phyloP scores from a whole-genome alignment of 1,140 invertebrate genomes.

The Zaprionus nigranus region DNA sequence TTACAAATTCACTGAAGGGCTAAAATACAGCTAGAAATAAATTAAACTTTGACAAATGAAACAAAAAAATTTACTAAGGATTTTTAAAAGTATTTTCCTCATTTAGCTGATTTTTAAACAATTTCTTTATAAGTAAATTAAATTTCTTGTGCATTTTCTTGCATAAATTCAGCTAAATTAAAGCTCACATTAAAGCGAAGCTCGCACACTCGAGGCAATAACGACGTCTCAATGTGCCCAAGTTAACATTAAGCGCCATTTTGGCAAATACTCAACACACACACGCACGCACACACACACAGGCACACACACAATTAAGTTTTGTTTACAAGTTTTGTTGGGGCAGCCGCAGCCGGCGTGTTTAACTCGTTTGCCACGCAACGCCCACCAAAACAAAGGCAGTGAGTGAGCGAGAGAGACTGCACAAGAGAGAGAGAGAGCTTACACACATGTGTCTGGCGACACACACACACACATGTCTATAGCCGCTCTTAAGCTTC shows the following conservation, averaged over 20 bases:
- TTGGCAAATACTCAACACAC: slow-evolving; percentile 42
- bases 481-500: slow-evolving; percentile 35
- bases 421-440: slow-evolving; percentile 20
- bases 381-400: slow-evolving; percentile 71
- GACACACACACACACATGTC: slow-evolving; percentile 26
- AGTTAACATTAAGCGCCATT: slow-evolving; percentile 57
- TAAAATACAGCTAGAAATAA: neutral
- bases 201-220: slow-evolving; percentile 41
- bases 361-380: slow-evolving; percentile 64
- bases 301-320: slow-evolving; percentile 51
- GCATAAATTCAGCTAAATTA: slow-evolving; percentile 9
- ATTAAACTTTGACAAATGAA: neutral
- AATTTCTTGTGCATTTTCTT: neutral
- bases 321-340: slow-evolving; percentile 75
- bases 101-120: neutral
- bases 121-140: neutral
- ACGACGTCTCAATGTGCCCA: slow-evolving; percentile 66
- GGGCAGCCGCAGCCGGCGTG: slow-evolving; percentile 56
- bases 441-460: slow-evolving; percentile 45
- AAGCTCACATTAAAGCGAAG: slow-evolving; percentile 47
- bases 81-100: neutral
- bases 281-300: slow-evolving; percentile 9
- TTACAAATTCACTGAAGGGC: neutral
- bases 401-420: slow-evolving; percentile 19
- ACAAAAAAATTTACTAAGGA: neutral